phyloP scores from a whole-genome alignment of 1,140 invertebrate genomes.

The Brachionus rotundiformis region DNA sequence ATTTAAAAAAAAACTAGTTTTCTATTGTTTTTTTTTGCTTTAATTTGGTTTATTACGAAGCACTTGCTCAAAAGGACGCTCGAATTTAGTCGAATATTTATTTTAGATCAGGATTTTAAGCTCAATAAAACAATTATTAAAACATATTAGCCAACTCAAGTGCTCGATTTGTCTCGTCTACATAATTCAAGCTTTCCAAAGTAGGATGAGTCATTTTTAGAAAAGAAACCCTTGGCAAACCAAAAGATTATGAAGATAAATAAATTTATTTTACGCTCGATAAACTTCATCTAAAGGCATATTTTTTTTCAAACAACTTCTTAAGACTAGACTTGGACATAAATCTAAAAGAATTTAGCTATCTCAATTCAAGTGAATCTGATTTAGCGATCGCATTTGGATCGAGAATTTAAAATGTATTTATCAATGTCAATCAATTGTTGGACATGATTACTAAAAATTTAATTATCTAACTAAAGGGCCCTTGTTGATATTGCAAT shows the following conservation, averaged over 20 bases:
- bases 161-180: neutral
- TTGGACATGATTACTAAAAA: neutral
- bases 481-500: neutral
- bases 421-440: slow-evolving; percentile 6
- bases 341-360: neutral
- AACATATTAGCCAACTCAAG: neutral
- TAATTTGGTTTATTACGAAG: slow-evolving; percentile 7
- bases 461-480: slow-evolving; percentile 7
- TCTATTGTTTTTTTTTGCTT: neutral
- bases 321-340: slow-evolving; percentile 5
- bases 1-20: neutral
- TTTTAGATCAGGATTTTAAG: neutral
- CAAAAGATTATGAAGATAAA: neutral
- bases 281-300: neutral
- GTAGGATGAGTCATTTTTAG: neutral
- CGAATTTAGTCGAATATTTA: neutral
- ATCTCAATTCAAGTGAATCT: slow-evolving; percentile 6
- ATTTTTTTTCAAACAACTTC: neutral
- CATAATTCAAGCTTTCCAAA: neutral
- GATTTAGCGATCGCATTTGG: neutral
- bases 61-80: neutral
- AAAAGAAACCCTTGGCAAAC: neutral
- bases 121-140: neutral
- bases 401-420: neutral
- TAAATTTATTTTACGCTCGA: neutral